Base-by-base conservation (phyloP, 37 sponge, comb jelly and placozoan genomes). In the Tethya wilhelma region DNA sequence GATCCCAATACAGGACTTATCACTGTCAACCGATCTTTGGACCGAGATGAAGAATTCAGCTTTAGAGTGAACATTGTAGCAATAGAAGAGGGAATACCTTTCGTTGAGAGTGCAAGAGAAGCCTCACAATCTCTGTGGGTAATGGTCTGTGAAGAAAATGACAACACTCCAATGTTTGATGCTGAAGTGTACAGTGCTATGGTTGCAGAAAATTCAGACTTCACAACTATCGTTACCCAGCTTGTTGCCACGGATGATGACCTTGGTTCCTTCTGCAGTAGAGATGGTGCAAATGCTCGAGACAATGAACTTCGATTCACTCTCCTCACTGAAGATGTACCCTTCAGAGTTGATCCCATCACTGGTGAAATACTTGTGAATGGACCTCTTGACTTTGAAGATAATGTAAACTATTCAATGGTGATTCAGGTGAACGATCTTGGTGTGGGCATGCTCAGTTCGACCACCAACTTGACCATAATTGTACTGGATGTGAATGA, bases 401-500 rank as follows among this genome's bases (percentile, higher is more conserved):
- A 43, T 2, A 66, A 17, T 31, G 30, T 1, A 0, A 73, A 56
- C 59, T 82, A 82, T 44, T 41, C 63, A 19, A 6, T 91, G 41
- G 39, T 37, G 12, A 59, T 93, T 0, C 20, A 26, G 26, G 90
- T 75, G 49, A 9, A 28, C n/a, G 90, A 93, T 39, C 75, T 76
- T 7, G 89, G 86, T 32, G 56, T 28, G 9, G 89, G 89, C 11
- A 36, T 83, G 2, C 82, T 76, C 2, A 46, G 38, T 28, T 69
- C 88, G 0, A 75, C 78, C 60, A 53, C 79, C 23, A 45, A 40
- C 23, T 63, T 90, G 45, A 69, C 77, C 33, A 82, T 96, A 4
- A 22, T 31, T 49, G 72, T 93, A 5, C 32, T 69, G 17, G 96
- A 96, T 80, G 43, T 68, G n/a, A 93, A 96, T 58, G 96, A 96